Conservation (phyloP, 2,113 vertebrate species). For the Atlantisia rogersi region DNA sequence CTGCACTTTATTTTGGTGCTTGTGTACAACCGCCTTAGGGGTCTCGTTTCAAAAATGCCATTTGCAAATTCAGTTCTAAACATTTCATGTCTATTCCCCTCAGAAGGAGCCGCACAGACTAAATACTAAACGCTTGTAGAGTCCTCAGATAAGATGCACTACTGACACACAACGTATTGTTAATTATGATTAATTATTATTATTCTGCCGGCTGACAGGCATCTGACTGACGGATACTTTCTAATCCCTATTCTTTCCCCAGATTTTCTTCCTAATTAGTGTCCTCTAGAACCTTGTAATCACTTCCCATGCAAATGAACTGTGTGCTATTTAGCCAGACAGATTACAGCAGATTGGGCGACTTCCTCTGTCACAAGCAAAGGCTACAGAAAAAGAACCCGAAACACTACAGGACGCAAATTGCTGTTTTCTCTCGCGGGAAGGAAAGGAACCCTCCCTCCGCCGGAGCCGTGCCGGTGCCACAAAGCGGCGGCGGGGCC, state of each 20-base stretch:
- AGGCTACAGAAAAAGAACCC: background rate
- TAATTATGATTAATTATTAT: slow-evolving; percentile 47
- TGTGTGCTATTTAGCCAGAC: background rate
- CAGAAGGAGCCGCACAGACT: background rate
- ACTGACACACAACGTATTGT: slow-evolving; percentile 5
- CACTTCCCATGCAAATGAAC: slow-evolving; percentile 8
- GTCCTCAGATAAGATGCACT: slow-evolving; percentile 10
- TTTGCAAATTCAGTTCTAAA: slow-evolving; percentile 43
- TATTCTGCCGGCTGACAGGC: slow-evolving; percentile 23
- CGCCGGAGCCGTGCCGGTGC: background rate
- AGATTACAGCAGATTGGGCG: background rate
- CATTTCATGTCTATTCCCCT: slow-evolving; percentile 30
- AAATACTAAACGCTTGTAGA: slow-evolving; percentile 21
- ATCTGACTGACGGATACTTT: slow-evolving; percentile 5
- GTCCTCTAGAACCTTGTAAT: slow-evolving; percentile 54
- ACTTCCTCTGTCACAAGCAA: background rate
- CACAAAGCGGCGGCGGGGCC: background rate
- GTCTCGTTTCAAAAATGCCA: slow-evolving; percentile 18
- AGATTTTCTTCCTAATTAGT: slow-evolving; percentile 48
- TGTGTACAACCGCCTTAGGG: background rate
- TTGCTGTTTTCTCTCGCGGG: background rate
- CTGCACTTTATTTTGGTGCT: background rate
- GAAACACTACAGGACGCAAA: background rate
- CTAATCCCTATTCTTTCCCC: slow-evolving; percentile 44
- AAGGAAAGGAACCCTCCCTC: background rate